Evolutionary conservation across 2,113 vertebrate genomes (phyloP).

Genomic region (Mus pahari): DNA sequence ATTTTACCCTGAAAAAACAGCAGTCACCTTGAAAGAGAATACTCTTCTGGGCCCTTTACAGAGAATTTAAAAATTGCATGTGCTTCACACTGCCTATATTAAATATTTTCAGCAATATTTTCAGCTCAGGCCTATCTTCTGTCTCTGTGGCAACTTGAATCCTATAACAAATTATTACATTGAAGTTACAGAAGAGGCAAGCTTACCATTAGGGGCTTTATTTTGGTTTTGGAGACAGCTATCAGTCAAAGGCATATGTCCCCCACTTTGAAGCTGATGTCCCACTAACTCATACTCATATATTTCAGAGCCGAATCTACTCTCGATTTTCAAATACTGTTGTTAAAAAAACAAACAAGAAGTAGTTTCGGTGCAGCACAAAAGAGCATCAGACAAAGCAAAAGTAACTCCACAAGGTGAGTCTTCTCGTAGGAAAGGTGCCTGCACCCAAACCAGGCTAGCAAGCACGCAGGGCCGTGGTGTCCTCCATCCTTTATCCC

Average conservation of each 20-base stretch:
- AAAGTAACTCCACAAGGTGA: background rate
- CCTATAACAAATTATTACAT: conserved; percentile 8
- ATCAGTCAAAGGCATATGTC: background rate
- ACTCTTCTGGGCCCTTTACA: background rate
- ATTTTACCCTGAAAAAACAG: background rate
- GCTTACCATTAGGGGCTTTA: background rate
- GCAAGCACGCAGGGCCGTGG: background rate
- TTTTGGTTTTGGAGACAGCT: background rate
- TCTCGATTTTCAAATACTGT: background rate
- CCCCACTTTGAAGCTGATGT: background rate
- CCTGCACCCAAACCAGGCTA: background rate
- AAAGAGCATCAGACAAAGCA: background rate
- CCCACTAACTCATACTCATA: background rate
- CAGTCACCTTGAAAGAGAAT: background rate
- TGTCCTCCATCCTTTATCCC: background rate
- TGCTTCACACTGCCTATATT: background rate
- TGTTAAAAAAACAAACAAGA: background rate
- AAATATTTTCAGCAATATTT: conserved; percentile 25
- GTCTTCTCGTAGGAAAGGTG: background rate
- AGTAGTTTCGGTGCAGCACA: background rate
- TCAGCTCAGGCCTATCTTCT: background rate
- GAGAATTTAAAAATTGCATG: conserved; percentile 6
- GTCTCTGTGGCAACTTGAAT: background rate
- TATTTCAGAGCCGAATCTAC: background rate
- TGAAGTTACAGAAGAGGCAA: background rate